Evolutionary conservation across 1,140 invertebrate species (phyloP), one percentile per base, ranked within the genome.

Genomic region (Bombus turneri): DNA sequence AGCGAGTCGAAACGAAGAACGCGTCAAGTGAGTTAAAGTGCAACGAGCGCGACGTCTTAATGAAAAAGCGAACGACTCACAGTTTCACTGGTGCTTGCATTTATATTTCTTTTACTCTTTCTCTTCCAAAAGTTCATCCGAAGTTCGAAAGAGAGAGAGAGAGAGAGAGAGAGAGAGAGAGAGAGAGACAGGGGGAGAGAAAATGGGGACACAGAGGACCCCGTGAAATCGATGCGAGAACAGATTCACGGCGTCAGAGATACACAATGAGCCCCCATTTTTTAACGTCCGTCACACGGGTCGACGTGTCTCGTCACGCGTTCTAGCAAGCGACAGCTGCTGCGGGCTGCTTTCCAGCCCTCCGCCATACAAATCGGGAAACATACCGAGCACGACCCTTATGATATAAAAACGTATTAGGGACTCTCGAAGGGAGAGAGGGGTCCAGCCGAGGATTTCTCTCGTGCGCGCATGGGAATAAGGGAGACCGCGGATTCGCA

Each of bases 241-340:
- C 53, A 68, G 47, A 79, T 84, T 84, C 83, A 78, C 69, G 62
- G n/a, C 31, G 53, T 37, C 31, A n/a, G 34, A 80, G 81, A 79
- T 75, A 66, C 25, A 91, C 87, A 91, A 91, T 90, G 87, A 82
- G 62, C 90, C 89, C 87, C 80, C 68, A 91, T 91, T 91, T 91
- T 85, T 89, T 91, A 81, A 84, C 57, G 89, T 68, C 73, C 74
- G 73, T 76, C 71, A n/a, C 22, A 10, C 25, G 59, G 47, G 25
- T 31, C 69, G 82, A 41, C 68, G 31, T 28, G 62, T 74, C 74
- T 68, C 39, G 81, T 84, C 82, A 66, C 77, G 53, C 66, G 77
- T 75, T 43, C 28, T 39, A 25, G 12, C 28, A 53, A 64, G 53
- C 57, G 83, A 86, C 88, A 88, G 87, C 87, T 88, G 90, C 81